Percentiles rank a stretch among this genome's conserved stretches.
Evolutionary conservation across 2,113 vertebrate genomes (phyloP).

Genomic region (Solea senegalensis): DNA sequence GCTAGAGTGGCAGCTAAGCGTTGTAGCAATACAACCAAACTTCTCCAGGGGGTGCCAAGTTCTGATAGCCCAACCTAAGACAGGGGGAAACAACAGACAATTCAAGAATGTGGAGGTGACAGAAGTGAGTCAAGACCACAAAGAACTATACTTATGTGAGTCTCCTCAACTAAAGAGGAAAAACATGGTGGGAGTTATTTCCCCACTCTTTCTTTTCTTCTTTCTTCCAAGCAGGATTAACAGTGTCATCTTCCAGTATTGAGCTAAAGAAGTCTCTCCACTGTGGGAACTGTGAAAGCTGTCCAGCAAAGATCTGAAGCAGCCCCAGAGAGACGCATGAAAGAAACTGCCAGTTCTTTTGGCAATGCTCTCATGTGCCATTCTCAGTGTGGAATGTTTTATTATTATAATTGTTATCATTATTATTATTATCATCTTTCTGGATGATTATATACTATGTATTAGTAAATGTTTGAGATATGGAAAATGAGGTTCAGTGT

Average conservation of each 20-base stretch:
- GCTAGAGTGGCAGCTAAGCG: conserved; percentile 83
- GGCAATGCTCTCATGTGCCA: conserved; percentile 25
- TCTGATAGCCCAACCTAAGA: conserved; percentile 82
- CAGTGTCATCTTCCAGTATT: conserved; percentile 42
- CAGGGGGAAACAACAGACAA: neutral
- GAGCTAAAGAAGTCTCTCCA: conserved; percentile 22
- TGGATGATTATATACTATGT: too few relatives aligned
- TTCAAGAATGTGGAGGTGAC: neutral
- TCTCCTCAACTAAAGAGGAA: conserved; percentile 1
- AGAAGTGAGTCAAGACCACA: neutral
- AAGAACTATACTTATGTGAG: too few relatives aligned
- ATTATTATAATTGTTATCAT: conserved; percentile 13
- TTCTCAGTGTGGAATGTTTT: conserved; percentile 23
- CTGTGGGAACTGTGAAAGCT: conserved; percentile 30
- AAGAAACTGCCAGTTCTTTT: conserved; percentile 36
- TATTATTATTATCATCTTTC: too few relatives aligned
- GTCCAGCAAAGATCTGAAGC: conserved; percentile 29
- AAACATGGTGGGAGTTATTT: conserved; percentile 34
- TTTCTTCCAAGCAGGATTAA: conserved; percentile 43
- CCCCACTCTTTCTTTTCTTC: conserved; percentile 25
- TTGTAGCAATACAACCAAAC: conserved; percentile 85
- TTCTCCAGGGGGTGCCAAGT: conserved; percentile 86
- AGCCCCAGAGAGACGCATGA: conserved; percentile 15
- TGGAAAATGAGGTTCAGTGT: too few relatives aligned
- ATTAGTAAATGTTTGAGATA: too few relatives aligned